Evolutionary conservation across 2,113 vertebrate genomes (phyloP), one percentile per base, ranked within the genome.

Genomic region (Mionectes macconnelli): DNA sequence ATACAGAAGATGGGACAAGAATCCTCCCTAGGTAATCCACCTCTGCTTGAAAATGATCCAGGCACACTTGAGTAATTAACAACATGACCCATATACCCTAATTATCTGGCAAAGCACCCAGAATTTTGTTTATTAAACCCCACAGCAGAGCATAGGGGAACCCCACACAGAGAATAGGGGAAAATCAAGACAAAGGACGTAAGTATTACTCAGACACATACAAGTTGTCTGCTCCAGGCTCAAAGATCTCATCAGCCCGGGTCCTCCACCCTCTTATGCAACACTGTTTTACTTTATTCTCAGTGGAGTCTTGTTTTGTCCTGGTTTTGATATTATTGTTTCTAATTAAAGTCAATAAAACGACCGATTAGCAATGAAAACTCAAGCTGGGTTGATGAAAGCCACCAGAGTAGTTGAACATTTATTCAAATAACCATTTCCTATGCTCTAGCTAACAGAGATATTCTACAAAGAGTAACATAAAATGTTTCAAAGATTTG

Each of bases 341-440:
- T 87, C 67, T 85, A 94, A 85, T 81, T 91, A 42, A 79, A 89
- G 82, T 59, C 40, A 94, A 88, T 42, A 96, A 91, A 88, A 56
- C 1, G 3, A 76, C 56, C 0, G 0, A 91, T 72, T 85, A 93
- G 73, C 53, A 77, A 70, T 23, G 52, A 76, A 70, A 89, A 76
- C 40, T 93, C 93, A 82, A 82, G 80, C 82, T 80, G 84, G 33
- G 81, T 44, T 85, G 78, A 91, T 57, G 82, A 92, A 94, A 94
- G 63, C 35, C 23, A 47, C 55, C 31, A 30, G n/a, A 77, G 60
- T 6, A 18, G 68, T 5, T 77, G 68, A 45, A 39, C 52, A 53
- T 55, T 87, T 92, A 55, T 81, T 91, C 44, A 91, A 91, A 90
- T n/a, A 69, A 84, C 35, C 11, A 53, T 81, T 74, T 73, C 52